Evolutionary conservation across 1,140 invertebrate species (phyloP), one percentile per base, ranked within the genome.

Genomic region (Cephus cinctus): DNA sequence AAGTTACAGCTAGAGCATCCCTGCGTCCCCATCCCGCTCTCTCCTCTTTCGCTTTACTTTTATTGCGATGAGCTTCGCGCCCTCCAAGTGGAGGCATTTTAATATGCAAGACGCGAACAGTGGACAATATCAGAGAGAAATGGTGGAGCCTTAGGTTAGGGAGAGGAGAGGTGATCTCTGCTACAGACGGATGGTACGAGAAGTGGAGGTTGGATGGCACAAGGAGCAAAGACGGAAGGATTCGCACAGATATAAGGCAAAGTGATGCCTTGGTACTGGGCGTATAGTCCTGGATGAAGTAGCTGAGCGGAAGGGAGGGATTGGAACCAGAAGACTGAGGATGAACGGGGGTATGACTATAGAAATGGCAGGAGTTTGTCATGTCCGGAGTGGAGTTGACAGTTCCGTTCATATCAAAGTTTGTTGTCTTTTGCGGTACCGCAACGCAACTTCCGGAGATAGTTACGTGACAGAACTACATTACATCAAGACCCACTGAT

Each of bases 311-410:
- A 47, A 57, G 43, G 34, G 20, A 23, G 18, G 22, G 47, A 42
- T 35, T 56, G 47, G 48, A 52, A 31, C 53, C 52, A 43, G 50
- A 54, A 51, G 43, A 41, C 21, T 2, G 43, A 41, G 27, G 34
- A 18, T 15, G 32, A 47, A 21, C 15, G 22, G 19, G 21, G 34
- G 16, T 34, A 36, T 20, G 52, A 12, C 34, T 42, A 38, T 40
- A 52, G 52, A 36, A 19, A 48, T 54, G 57, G 43, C 39, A 53
- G 45, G 55, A 65, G 54, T 65, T 68, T 65, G 57, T 69, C 67
- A 67, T 69, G 65, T 69, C 66, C 66, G 59, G 59, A 38, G 52
- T 67, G 67, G 65, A 62, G 59, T 67, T 66, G 65, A 64, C 65
- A 62, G 66, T 66, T 66, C 57, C 59, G 63, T 54, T 62, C 56